Evolutionary conservation across 2,797 vertebrate species (phyloP), one percentile per base, ranked within the genome.

Genomic region (Tragopan temminckii): DNA sequence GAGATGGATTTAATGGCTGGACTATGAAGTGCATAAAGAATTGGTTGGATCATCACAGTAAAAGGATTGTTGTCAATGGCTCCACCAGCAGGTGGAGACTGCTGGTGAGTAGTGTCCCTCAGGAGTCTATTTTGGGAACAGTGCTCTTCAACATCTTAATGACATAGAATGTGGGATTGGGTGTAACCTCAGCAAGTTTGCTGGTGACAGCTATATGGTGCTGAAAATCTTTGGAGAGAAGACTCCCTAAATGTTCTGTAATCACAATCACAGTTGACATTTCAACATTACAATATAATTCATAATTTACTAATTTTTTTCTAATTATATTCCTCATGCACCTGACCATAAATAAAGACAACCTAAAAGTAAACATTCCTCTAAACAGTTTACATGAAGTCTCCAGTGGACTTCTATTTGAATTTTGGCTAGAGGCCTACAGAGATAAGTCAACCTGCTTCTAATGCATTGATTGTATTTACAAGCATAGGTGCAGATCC

Each of bases 171-270:
- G 50, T 29, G 15, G 50, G 25, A 52, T 10, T 29, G 50, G 17
- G 50, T 16, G 15, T 52, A 52, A 27, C 50, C 15, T 52, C 27
- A 52, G 27, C 50, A 52, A 52, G 27, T 52, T 52, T 52, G 27
- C 15, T 52, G 27, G 15, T 17, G 16, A 52, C 16, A 29, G 9
- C 50, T 17, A 29, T 29, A 27, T 52, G 50, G 27, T 17, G 5
- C 25, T 46, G n/a, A 63, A 64, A 25, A 12, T 6, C 18, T 77
- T 58, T 55, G 36, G 17, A 69, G 9, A 77, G 72, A 7, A 55
- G 2, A 2, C 0, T 66, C 3, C 9, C 2, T 69, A 64, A 72
- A 33, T 24, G 2, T 48, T 10, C 31, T 1, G 16, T 48, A 20
- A 7, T 19, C 20, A 25, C 1, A 4, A 17, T 5, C 13, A 16